A percentile compares a stretch with the other conserved stretches of the same genome.
Conservation (phyloP, 1,140 invertebrate genomes). For the Drosophila takahashii region DNA sequence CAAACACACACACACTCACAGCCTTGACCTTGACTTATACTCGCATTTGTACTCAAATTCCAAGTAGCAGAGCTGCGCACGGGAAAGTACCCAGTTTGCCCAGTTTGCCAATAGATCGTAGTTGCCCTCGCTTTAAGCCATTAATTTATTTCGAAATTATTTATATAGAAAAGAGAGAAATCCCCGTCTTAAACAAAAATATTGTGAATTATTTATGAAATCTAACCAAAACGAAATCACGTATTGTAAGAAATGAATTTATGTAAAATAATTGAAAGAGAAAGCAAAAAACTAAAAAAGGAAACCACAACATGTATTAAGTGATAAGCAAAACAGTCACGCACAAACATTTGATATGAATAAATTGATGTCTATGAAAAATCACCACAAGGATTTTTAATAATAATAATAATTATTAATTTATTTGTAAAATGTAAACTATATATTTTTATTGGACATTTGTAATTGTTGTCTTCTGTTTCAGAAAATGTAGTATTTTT, state of each 20-base stretch:
- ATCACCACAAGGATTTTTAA: too few species aligned
- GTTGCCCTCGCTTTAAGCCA: slow-evolving; percentile 36
- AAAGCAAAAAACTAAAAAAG: background rate
- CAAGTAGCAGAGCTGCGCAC: slow-evolving; percentile 44
- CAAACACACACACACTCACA: background rate
- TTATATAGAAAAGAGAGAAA: slow-evolving; percentile 37
- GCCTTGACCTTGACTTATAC: slow-evolving; percentile 74
- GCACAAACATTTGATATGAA: slow-evolving; percentile 47
- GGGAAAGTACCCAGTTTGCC: slow-evolving; percentile 9
- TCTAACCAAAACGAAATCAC: slow-evolving; percentile 44
- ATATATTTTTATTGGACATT: too few species aligned
- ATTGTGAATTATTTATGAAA: slow-evolving; percentile 66
- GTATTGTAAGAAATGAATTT: slow-evolving; percentile 60
- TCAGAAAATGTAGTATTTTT: too few species aligned
- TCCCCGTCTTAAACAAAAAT: slow-evolving; percentile 24
- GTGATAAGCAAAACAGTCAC: slow-evolving; percentile 38
- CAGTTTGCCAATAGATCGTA: slow-evolving; percentile 12
- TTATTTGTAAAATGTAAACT: too few species aligned
- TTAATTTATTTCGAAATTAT: slow-evolving; percentile 57
- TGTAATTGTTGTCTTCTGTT: too few species aligned
- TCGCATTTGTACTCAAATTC: slow-evolving; percentile 81
- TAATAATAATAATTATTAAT: too few species aligned
- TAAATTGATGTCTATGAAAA: slow-evolving; percentile 59
- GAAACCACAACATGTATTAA: slow-evolving; percentile 32
- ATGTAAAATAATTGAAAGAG: slow-evolving; percentile 52